Base-by-base conservation (phyloP, 2,113 vertebrate genomes). In the Romanogobio albipinnatus region DNA sequence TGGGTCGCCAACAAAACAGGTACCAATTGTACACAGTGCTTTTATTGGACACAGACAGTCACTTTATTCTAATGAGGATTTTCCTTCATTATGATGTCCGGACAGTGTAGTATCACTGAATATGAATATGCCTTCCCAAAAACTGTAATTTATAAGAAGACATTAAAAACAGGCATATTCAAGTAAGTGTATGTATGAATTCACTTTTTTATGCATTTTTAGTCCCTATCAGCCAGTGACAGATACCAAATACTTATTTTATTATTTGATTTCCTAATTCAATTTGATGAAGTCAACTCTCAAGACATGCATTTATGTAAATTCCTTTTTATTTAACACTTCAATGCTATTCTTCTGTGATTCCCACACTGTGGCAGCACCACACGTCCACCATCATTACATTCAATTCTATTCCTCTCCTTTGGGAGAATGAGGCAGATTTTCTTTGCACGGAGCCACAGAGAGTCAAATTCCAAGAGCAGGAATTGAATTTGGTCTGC, bases 1-100 rank as follows among this genome's bases (percentile, higher is more conserved):
- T 99, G 98, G 98, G 95, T 99, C 94, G 96, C 96, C 94, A 99
- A 98, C 94, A 96, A 93, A 94, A 96, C 97, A 96, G 98, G 98
- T 98, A 96, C 4, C 3, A 53, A 6, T 71, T 56, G 8, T 19
- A 2, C 9, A 4, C 4, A 45, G 13, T 15, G n/a, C n/a, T 61
- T 45, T 61, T 33, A 61, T 79, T 45, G 19, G 19, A 51, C 36
- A 43, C 15, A 17, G 3, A n/a, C 24, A 64, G 8, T 15, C 49
- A 51, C 14, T 15, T 51, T 51, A 51, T 51, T 51, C 49, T 51
- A 51, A 51, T 15, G 62, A 66, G 66, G 36, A 36, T 43, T 11
- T 22, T 22, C 19, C 15, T 70, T 70, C 2, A 22, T n/a, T 70
- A 9, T 70, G 10, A 10, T 70, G 33, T 22, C 7, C 9, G 58